Percentiles rank a stretch among this genome's conserved stretches.
phyloP scores from a whole-genome alignment of 2,888 invertebrate genomes.

The Scaptomyza polygonia region DNA sequence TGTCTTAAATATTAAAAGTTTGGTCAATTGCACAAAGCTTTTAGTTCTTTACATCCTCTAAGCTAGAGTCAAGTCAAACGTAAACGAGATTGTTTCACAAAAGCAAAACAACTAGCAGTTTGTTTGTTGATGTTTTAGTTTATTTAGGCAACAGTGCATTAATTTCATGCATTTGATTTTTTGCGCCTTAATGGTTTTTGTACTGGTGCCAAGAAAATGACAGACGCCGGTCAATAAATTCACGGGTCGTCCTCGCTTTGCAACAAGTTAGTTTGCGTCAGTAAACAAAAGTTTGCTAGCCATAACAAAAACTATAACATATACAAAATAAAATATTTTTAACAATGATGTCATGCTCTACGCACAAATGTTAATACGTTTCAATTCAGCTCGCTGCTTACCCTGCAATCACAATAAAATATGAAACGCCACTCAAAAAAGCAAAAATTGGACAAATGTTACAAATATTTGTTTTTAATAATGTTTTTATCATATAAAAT shows the following conservation, averaged over 20 bases:
- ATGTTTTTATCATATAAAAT: too few relatives aligned
- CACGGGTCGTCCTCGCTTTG: slow-evolving; percentile 8
- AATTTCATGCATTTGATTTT: slow-evolving; percentile 17
- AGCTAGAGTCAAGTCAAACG: neutral
- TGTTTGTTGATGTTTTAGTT: neutral
- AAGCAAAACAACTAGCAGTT: accelerated
- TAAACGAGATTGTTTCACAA: neutral
- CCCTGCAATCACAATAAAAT: too few relatives aligned
- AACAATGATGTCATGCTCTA: slow-evolving; percentile 32
- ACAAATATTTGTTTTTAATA: too few relatives aligned
- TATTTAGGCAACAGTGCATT: slow-evolving; percentile 17
- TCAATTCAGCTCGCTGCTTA: neutral
- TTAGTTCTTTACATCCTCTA: neutral
- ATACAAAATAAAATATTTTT: slow-evolving; percentile 5
- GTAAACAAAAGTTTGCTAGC: slow-evolving; percentile 40
- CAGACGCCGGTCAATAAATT: slow-evolving; percentile 46
- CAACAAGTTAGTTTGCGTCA: slow-evolving; percentile 33
- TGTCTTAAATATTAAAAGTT: slow-evolving; percentile 17
- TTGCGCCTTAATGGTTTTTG: slow-evolving; percentile 39
- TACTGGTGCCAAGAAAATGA: slow-evolving; percentile 58
- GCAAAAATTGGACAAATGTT: too few relatives aligned
- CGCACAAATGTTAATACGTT: neutral
- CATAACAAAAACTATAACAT: slow-evolving; percentile 18
- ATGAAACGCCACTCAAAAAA: too few relatives aligned
- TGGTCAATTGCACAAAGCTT: neutral